These are phyloP conservation scores for Stichopus horrens DNA, from an alignment of 53 echinoderm and acorn worm species.

Conservation along the genomic window DNA sequence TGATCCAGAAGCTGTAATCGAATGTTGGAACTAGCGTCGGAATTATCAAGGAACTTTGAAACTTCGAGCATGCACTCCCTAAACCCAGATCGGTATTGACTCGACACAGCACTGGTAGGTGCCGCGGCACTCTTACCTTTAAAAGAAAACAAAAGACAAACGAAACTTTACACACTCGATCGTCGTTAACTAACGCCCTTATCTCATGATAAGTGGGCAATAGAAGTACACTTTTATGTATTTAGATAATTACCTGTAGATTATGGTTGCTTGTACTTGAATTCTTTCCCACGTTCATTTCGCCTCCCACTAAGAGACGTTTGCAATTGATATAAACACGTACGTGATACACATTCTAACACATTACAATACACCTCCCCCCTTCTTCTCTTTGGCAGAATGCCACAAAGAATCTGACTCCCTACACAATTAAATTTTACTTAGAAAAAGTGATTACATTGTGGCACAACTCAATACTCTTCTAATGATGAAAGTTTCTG, in stretches of 20 bases:
- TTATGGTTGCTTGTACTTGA: neutral
- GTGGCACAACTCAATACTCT: no score
- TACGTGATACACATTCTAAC: no score
- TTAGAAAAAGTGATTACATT: no score
- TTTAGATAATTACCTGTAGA: slow-evolving; percentile 37
- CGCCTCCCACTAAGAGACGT: neutral
- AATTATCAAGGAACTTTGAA: slow-evolving; percentile 61
- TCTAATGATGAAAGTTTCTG: no score
- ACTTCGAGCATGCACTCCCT: slow-evolving; percentile 85
- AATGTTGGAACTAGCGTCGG: slow-evolving; percentile 46
- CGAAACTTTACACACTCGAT: slow-evolving; percentile 1
- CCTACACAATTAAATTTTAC: no score
- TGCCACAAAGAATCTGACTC: no score
- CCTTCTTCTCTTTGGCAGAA: no score
- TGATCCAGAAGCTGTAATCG: slow-evolving; percentile 69
- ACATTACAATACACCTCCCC: no score
- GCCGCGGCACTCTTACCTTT: slow-evolving; percentile 31
- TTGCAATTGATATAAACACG: no score
- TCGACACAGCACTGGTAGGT: slow-evolving; percentile 51
- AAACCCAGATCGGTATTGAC: slow-evolving; percentile 78
- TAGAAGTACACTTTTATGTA: neutral
- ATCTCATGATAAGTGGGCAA: slow-evolving; percentile 23
- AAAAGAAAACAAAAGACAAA: neutral
- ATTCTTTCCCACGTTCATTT: slow-evolving; percentile 24
- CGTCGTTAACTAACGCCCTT: slow-evolving; percentile 23